Evolutionary conservation across 2,888 invertebrate species (phyloP), one percentile per base, ranked within the genome.

Genomic region (Chrysodeixis includens): DNA sequence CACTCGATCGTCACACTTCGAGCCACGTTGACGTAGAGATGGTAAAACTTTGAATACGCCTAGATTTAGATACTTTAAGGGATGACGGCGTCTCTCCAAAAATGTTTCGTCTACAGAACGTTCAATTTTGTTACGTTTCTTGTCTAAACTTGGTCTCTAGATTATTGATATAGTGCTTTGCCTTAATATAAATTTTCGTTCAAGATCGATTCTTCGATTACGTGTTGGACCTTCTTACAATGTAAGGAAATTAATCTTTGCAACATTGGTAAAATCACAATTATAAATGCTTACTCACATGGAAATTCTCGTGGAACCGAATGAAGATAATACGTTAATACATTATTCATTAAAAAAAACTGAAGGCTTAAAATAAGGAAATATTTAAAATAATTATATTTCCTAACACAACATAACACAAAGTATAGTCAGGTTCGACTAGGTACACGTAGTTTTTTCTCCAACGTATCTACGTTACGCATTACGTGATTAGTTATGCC

Each of bases 41-140:
- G 72, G 86, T 86, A 86, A 90, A 92, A 91, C 89, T 92, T 91
- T 87, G 84, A 90, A 90, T 86, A 83, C 83, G 78, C 79, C 86
- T 85, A 87, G 81, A 84, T 87, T 88, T 84, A 64, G 58, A 51
- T 68, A 86, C 87, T 78, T 88, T 86, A 82, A 82, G 61, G 59
- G 62, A 30, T 26, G 26, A 26, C 6, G 26, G 26, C 49, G 46
- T 4, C 16, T 18, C 32, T 56, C 46, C 30, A 51, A 67, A 62
- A 18, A 46, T 55, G 26, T 54, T 62, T 55, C 44, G 52, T 52
- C 12, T 46, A n/a, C 7, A 14, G 30, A 40, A 46, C 40, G 14
- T 26, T 22, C 3, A 14, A 8, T 22, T 52, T 26, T 20, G 16
- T 49, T 49, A 7, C 16, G 20, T 12, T 18, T 18, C 16, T 49